These are phyloP conservation scores for Lepidurus arcticus DNA, from an alignment of 1,140 invertebrate genomes.

Conservation along the genomic window DNA sequence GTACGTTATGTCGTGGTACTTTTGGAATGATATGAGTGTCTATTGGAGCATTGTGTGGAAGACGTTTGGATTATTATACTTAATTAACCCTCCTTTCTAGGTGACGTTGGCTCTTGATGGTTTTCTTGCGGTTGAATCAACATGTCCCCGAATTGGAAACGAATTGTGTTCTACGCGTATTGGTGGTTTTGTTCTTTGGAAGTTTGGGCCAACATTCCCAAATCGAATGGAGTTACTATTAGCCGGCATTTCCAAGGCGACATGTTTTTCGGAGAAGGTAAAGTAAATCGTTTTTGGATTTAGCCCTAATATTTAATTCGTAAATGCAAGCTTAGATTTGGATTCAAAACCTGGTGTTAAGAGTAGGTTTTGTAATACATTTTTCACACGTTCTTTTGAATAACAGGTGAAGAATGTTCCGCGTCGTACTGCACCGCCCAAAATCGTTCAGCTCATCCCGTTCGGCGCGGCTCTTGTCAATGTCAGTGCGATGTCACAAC, in stretches of 20 bases:
- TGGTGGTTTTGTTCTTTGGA: background rate
- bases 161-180: background rate
- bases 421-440: conserved; percentile 16
- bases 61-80: background rate
- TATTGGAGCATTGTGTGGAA: background rate
- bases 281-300: too few relatives aligned
- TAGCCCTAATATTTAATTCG: too few relatives aligned
- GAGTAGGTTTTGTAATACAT: too few relatives aligned
- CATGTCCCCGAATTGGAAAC: background rate
- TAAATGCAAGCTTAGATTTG: too few relatives aligned
- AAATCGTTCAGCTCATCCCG: conserved; percentile 24
- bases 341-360: too few relatives aligned
- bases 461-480: conserved; percentile 31
- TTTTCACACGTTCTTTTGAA: too few relatives aligned
- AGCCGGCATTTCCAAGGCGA: conserved; percentile 34
- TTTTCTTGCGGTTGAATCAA: background rate
- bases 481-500: conserved; percentile 58
- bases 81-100: background rate
- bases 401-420: conserved; percentile 22
- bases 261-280: conserved; percentile 35
- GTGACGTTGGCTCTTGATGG: background rate
- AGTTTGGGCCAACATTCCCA: background rate
- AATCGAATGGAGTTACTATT: conserved; percentile 25
- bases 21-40: background rate
- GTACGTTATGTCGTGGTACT: too few relatives aligned